phyloP scores from a whole-genome alignment of 2,797 vertebrate species.

The Tenualosa thibaudeaui region DNA sequence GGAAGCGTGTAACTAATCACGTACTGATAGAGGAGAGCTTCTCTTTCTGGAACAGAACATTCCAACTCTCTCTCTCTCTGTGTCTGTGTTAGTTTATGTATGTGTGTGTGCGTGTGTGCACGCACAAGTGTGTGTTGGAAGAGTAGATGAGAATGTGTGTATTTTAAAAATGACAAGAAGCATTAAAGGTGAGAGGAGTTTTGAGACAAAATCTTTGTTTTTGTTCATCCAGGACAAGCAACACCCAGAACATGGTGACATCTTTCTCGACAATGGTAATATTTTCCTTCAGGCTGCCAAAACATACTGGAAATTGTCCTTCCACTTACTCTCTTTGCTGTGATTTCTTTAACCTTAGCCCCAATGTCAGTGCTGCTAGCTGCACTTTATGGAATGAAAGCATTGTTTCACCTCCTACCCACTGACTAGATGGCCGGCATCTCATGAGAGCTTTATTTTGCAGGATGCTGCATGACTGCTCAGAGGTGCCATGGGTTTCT shows the following conservation, averaged over 20 bases:
- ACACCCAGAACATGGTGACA: not conserved
- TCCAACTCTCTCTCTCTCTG: not conserved
- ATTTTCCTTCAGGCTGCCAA: not conserved
- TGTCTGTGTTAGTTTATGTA: not conserved
- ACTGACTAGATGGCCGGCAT: not conserved
- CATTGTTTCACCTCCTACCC: not conserved
- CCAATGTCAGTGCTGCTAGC: not conserved
- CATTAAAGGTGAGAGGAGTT: not conserved
- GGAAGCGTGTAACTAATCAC: not conserved
- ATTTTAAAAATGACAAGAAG: not conserved
- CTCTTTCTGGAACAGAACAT: not conserved
- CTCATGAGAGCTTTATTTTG: not conserved
- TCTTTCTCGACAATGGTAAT: not conserved
- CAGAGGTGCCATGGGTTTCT: not conserved
- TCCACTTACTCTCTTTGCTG: not conserved
- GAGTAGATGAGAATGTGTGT: not conserved
- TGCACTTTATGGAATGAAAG: not conserved
- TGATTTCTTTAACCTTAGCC: not conserved
- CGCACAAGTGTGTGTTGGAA: too few species aligned
- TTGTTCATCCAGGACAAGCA: not conserved
- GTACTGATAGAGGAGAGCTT: not conserved
- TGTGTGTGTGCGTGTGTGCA: not conserved
- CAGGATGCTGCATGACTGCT: not conserved
- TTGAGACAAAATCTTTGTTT: not conserved
- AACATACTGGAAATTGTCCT: not conserved